Evolutionary conservation across 2,797 vertebrate genomes (phyloP).

Genomic region (Ataeniobius toweri): DNA sequence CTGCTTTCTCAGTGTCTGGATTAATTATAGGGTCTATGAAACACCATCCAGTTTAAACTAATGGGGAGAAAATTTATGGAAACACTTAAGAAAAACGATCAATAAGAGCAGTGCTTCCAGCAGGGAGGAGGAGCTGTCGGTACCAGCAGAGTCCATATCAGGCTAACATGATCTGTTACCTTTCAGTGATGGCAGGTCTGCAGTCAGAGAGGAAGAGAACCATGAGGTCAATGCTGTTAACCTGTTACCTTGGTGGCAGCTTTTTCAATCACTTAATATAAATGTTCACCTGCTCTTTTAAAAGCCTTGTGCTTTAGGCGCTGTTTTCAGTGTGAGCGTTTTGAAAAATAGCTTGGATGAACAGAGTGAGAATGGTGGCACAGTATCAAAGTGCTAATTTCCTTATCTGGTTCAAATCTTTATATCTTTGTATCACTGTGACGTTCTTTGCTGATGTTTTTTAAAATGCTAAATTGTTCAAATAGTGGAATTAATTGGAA

Average conservation of each 20-base stretch:
- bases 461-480: background rate
- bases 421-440: background rate
- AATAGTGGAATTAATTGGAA: too few species aligned
- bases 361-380: background rate
- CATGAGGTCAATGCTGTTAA: conserved; percentile 62
- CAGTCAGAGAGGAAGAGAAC: conserved; percentile 33
- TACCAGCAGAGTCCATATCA: conserved; percentile 56
- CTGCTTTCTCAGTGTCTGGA: conserved; percentile 41
- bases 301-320: background rate
- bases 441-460: too few species aligned
- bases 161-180: conserved; percentile 69
- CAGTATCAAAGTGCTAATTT: too few species aligned
- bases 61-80: conserved; percentile 81
- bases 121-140: conserved; percentile 43
- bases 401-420: too few species aligned
- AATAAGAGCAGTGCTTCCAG: conserved; percentile 67
- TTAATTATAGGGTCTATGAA: conserved; percentile 64
- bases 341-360: background rate
- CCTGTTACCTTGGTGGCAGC: conserved; percentile 34
- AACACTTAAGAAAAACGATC: conserved; percentile 83
- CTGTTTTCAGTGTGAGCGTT: background rate
- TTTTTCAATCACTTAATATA: conserved; percentile 16
- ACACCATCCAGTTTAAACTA: conserved; percentile 67
- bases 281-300: background rate
- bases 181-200: conserved; percentile 34